Percentiles rank a stretch among this genome's conserved stretches.
Conservation (phyloP, 30 jellyfish, hydroid and myxozoan genomes). For the Turritopsis dohrnii region DNA sequence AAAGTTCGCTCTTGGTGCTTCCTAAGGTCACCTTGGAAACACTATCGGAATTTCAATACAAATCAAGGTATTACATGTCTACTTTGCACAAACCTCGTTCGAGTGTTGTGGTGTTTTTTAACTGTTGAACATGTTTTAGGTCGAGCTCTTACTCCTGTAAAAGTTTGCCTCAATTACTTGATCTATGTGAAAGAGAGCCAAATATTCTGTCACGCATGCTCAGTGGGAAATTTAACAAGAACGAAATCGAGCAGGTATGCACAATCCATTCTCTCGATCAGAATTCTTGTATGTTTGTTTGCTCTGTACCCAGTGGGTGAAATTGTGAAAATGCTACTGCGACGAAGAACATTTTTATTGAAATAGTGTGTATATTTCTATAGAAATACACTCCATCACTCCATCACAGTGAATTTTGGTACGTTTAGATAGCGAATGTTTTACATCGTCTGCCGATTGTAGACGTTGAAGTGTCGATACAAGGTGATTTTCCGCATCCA, state of each 20-base stretch:
- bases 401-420: no score
- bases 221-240: conserved; percentile 19
- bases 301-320: no score
- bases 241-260: conserved; percentile 47
- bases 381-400: no score
- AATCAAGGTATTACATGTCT: not conserved
- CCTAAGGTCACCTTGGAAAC: conserved; percentile 67
- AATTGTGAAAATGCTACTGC: no score
- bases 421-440: conserved; percentile 39
- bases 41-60: conserved; percentile 33
- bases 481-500: conserved; percentile 58
- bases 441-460: conserved; percentile 49
- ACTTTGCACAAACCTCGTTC: not conserved
- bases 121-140: not conserved
- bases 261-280: no score
- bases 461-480: conserved; percentile 33
- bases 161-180: conserved; percentile 66
- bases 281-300: no score
- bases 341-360: no score
- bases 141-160: not conserved
- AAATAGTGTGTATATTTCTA: no score
- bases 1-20: conserved; percentile 56
- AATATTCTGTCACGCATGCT: conserved; percentile 38
- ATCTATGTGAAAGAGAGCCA: conserved; percentile 34
- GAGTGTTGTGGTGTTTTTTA: not conserved